Percentiles rank a stretch among this genome's conserved stretches.
These are phyloP conservation scores for Eurypyga helias DNA, from an alignment of 2,113 vertebrate species.

Conservation along the genomic window DNA sequence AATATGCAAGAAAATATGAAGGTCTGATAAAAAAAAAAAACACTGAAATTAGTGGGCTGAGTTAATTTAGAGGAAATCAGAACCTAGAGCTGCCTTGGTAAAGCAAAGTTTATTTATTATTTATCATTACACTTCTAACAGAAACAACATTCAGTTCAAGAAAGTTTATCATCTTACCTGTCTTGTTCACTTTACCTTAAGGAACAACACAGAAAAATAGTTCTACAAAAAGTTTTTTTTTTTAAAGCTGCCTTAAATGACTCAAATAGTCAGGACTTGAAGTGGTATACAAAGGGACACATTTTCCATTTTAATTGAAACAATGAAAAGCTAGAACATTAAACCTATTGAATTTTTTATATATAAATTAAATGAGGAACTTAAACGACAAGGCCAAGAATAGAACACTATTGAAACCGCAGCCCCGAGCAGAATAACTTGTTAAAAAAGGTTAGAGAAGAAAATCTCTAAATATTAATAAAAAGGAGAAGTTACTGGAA, in stretches of 20 bases:
- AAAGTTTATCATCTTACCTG: background rate
- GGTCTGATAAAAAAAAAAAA: background rate
- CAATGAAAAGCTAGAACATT: background rate
- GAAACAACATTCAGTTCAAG: background rate
- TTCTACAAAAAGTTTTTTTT: background rate
- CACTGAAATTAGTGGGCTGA: background rate
- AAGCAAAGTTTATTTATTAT: background rate
- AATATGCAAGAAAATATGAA: background rate
- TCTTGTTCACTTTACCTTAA: background rate
- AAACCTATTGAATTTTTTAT: background rate
- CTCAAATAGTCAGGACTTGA: background rate
- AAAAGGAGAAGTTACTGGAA: constrained; percentile 3
- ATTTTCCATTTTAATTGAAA: constrained; percentile 4
- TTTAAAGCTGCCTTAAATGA: background rate
- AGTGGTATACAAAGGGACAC: background rate
- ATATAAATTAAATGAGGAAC: constrained; percentile 6
- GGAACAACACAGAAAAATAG: background rate
- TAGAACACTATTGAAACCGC: background rate
- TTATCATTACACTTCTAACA: background rate
- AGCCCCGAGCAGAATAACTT: background rate
- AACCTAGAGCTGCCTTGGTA: background rate
- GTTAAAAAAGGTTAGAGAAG: background rate
- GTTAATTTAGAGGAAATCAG: background rate
- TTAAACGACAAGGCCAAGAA: background rate
- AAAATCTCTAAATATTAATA: constrained; percentile 38